Evolutionary conservation across 2,888 invertebrate genomes (phyloP).

Genomic region (Campoplex capitator): DNA sequence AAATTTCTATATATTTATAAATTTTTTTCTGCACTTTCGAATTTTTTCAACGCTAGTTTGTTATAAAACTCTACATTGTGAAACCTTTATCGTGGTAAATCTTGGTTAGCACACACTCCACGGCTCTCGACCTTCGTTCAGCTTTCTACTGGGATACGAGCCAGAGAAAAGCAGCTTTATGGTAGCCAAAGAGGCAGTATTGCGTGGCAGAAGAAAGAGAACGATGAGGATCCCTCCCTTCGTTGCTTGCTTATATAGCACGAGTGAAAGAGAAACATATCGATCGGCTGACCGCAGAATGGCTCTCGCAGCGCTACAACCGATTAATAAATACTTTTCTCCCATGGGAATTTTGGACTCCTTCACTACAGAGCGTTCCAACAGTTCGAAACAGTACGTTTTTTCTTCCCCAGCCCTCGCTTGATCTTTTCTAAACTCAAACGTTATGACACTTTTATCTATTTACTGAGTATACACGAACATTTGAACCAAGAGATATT

Average conservation of each 20-base stretch:
- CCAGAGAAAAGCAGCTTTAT: conserved; percentile 2
- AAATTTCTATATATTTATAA: background rate
- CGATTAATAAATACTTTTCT: conserved; percentile 51
- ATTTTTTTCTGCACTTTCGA: background rate
- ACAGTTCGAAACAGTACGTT: background rate
- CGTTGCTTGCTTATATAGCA: background rate
- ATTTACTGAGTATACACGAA: conserved; percentile 10
- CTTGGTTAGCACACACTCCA: conserved; percentile 4
- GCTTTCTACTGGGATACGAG: conserved; percentile 2
- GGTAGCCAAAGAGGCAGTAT: background rate
- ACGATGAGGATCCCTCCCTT: too few species aligned
- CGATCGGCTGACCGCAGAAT: conserved; percentile 51
- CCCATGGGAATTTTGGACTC: background rate
- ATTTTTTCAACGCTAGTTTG: background rate
- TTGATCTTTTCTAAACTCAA: background rate
- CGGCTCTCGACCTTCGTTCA: background rate
- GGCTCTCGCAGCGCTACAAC: conserved; percentile 25
- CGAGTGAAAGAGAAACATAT: conserved; percentile 13
- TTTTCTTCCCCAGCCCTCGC: background rate
- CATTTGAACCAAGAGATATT: background rate
- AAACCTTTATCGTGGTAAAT: conserved; percentile 11
- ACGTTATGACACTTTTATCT: conserved; percentile 29
- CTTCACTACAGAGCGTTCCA: background rate
- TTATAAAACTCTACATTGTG: background rate
- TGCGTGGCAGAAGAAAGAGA: background rate